Evolutionary conservation across 2,797 vertebrate species (phyloP), one percentile per base, ranked within the genome.

Genomic region (Bucorvus abyssinicus): DNA sequence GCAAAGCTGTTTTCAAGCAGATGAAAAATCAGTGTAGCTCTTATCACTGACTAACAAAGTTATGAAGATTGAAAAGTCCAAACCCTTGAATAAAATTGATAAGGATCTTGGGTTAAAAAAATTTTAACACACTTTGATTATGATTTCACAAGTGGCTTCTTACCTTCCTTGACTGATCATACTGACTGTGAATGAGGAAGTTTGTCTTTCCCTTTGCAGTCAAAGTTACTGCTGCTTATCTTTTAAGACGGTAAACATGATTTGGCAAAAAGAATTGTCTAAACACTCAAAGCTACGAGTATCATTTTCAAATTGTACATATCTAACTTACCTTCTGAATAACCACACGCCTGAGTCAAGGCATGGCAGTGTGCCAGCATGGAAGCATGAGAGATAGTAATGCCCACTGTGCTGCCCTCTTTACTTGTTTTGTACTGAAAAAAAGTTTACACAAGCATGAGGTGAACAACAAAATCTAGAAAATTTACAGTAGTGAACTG

Each of bases 361-460:
- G 98, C 98, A 3, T 98, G 99, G 94, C 99, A 99, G 94, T 99
- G 99, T 55, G 98, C 98, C 94, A 99, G 88, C 98, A 99, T 98
- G 94, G 99, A 98, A 5, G 98, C 97, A 47, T 99, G 98, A 61
- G 99, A 98, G 86, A 99, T 91, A 2, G 98, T 98, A 92, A 99
- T 98, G 53, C 99, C 99, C 98, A 99, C 99, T 3, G 99, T 99
- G 97, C 99, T 99, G 97, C 99, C 99, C 93, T 99, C 99, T 94
- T 99, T 99, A 97, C 99, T 99, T 95, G 99, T 99, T 97, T 99
- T 99, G 96, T 99, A 99, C 99, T 99, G 97, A 56, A 94, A 94
- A 94, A 16, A 94, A 19, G 42, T 52, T 64, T n/a, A 75, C 20
- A 67, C 30, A 50, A 84, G 22, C 9, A 60, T 79, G 80, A 90